phyloP scores from a whole-genome alignment of 1,140 invertebrate species.

The Melipona quadrifasciata region DNA sequence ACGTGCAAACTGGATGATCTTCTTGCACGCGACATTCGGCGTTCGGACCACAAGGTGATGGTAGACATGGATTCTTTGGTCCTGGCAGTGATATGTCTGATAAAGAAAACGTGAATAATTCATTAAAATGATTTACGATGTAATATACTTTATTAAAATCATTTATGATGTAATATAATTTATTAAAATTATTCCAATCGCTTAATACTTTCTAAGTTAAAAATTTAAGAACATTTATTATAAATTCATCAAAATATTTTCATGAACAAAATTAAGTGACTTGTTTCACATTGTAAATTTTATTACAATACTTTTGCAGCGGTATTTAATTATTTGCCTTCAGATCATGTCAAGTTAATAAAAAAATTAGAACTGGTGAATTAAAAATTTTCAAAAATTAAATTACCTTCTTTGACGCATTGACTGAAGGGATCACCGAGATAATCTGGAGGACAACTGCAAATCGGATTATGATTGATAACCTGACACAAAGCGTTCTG shows the following conservation, averaged over 20 bases:
- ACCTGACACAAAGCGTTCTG: slow-evolving; percentile 90
- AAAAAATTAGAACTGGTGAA: too few relatives aligned
- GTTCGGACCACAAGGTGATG: slow-evolving; percentile 92
- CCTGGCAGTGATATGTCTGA: slow-evolving; percentile 58
- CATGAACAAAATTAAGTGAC: not conserved
- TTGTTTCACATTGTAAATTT: not conserved
- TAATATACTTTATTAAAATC: not conserved
- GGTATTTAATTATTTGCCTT: not conserved
- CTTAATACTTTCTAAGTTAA: too few relatives aligned
- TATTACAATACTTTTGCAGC: not conserved
- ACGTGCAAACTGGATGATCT: slow-evolving; percentile 88
- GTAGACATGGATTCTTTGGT: slow-evolving; percentile 86
- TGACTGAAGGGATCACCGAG: slow-evolving; percentile 92
- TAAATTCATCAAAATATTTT: not conserved
- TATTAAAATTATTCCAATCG: too few relatives aligned
- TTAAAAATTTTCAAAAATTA: not conserved
- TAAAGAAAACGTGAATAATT: not conserved
- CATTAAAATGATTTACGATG: not conserved
- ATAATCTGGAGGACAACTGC: slow-evolving; percentile 88
- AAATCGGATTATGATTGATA: slow-evolving; percentile 92
- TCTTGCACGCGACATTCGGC: slow-evolving; percentile 88
- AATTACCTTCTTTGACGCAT: slow-evolving; percentile 87
- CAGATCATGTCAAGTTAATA: not conserved
- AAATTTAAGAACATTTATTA: too few relatives aligned
- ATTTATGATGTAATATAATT: not conserved